Evolutionary conservation across 2,797 vertebrate genomes (phyloP), one percentile per base, ranked within the genome.

Genomic region (Scarus forsteni): DNA sequence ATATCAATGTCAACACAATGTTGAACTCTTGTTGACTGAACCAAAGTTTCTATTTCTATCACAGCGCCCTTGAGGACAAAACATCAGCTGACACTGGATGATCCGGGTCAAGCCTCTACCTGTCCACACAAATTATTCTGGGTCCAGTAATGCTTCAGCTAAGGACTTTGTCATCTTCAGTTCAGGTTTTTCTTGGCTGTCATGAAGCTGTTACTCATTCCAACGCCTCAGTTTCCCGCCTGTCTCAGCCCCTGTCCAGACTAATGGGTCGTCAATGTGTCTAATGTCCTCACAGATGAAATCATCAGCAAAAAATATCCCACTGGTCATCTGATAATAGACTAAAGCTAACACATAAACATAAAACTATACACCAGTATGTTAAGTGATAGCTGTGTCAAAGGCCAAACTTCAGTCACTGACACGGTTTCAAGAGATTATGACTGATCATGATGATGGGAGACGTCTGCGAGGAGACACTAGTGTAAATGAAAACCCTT

Each of bases 241-340:
- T 45, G 63, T 56, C 75, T 73, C 85, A 75, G 77, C 64, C 52
- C 61, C 73, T 72, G 59, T 81, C 63, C 61, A 83, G 81, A 85
- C 68, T 73, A 70, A 89, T 49, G 40, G 50, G 63, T 77, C 70
- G 50, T 51, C 34, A 51, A 34, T 51, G 50, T 18, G 19, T 89
- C 85, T 75, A 14, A 84, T 89, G 83, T 86, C 85, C 74, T 76
- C 62, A 85, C 57, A 60, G 81, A 92, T 90, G 78, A 88, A 93
- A 90, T 92, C 88, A 90, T 14, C 59, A 36, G 85, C 72, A 85
- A 67, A 44, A 91, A 90, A 91, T 90, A 92, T 83, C 80, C n/a
- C 48, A 70, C 59, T n/a, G 57, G 77, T 90, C 72, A 91, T 86
- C 56, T 74, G 80, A 90, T 72, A 73, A 79, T 78, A 66, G 58